Evolutionary conservation across 64 coral and sea anemone genomes (phyloP), one percentile per base, ranked within the genome.

Genomic region (Actinia equina): DNA sequence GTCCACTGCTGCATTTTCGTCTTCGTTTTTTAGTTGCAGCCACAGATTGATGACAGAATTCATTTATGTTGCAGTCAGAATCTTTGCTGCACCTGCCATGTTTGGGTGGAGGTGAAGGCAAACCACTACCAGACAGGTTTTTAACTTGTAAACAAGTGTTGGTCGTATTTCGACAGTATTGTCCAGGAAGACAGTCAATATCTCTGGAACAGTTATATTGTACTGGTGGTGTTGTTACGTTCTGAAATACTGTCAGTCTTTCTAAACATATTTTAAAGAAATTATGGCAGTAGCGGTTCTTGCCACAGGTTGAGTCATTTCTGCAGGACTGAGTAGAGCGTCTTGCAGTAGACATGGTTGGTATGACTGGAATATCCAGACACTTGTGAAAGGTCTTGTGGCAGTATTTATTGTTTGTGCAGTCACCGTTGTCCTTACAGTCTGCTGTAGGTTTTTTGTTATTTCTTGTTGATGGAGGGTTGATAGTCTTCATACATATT

Each of bases 331-430:
- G 42, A n/a, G 78, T n/a, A 81, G 43, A 49, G 43, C 4, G 1
- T 81, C 17, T 81, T 5, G 78, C 18, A 13, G 78, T 46, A 81
- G 49, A 44, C 43, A 81, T 20, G 1, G 78, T 81, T 81, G 78
- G 78, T 81, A 81, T 81, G 44, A 37, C 43, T 30, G 27, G 78
- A 49, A 81, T 81, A 81, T 81, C 78, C 4, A 81, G 78, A n/a
- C 78, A 81, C 49, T 81, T 81, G 18, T 52, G 44, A 52, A 81
- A 81, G 4, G 17, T 44, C 0, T 18, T 44, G 78, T 81, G 78
- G 22, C 78, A 81, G 44, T 81, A 81, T 22, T 81, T 81, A 43
- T 23, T 52, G 3, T 44, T 52, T 22, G 42, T 19, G 7, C 78
- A 80, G 78, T 80, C 43, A 80, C 43, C 5, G 22, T 80, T 17